These are phyloP conservation scores for Gallinago jamesoni DNA, from an alignment of 2,113 vertebrate genomes.

Conservation along the genomic window DNA sequence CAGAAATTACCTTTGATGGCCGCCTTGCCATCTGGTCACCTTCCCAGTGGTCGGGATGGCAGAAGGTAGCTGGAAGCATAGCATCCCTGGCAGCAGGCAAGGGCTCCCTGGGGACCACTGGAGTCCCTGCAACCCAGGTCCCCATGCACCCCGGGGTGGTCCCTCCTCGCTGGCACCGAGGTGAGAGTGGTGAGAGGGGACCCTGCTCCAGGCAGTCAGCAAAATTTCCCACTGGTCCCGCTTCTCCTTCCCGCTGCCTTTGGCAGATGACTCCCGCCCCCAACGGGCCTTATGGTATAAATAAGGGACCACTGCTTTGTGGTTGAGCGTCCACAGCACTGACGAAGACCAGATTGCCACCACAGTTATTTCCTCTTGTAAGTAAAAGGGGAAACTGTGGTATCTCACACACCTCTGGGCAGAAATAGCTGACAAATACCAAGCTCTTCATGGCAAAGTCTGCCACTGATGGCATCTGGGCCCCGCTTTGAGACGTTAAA, in stretches of 20 bases:
- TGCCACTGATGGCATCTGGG: background rate
- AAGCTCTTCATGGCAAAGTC: background rate
- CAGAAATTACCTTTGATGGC: background rate
- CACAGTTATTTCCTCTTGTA: constrained; percentile 33
- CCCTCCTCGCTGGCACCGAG: background rate
- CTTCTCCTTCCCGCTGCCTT: background rate
- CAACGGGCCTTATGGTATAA: fast-evolving
- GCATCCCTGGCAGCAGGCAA: fast-evolving
- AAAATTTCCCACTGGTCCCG: background rate
- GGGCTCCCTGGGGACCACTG: background rate
- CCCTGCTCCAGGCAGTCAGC: fast-evolving
- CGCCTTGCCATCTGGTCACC: background rate
- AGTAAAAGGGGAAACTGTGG: constrained; percentile 11
- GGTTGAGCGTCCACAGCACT: background rate
- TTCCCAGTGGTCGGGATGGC: fast-evolving
- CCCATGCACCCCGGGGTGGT: fast-evolving
- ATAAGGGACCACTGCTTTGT: background rate
- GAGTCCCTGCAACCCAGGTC: background rate
- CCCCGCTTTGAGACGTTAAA: background rate
- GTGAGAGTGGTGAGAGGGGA: background rate
- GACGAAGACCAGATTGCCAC: constrained; percentile 34
- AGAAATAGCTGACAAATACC: constrained; percentile 30
- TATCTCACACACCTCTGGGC: background rate
- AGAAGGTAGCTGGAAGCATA: background rate
- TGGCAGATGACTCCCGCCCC: background rate